These are phyloP conservation scores for Sebastes oblongus DNA, from an alignment of 2,797 vertebrate species.

Conservation along the genomic window DNA sequence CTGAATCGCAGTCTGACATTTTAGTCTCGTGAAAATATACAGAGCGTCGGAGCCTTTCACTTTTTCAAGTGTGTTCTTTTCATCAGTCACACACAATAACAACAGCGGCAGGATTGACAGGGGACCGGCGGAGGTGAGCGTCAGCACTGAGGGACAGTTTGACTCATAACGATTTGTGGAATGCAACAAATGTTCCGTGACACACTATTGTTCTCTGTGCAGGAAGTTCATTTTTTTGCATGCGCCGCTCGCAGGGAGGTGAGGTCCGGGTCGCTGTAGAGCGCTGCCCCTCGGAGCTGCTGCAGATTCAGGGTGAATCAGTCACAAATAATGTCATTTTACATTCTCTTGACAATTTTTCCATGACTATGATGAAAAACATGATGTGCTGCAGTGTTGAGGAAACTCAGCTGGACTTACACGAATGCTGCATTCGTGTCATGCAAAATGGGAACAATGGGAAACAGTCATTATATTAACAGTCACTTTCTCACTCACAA, in stretches of 20 bases:
- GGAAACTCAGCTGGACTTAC: not conserved
- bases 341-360: not conserved
- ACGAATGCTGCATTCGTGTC: not conserved
- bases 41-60: conserved; percentile 34
- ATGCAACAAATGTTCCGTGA: not conserved
- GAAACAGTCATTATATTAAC: not conserved
- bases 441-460: not conserved
- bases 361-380: not conserved
- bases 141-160: not conserved
- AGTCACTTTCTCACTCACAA: no score
- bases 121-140: conserved; percentile 4
- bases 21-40: conserved; percentile 66
- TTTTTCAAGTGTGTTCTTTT: conserved; percentile 45
- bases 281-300: not conserved
- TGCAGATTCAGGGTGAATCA: not conserved
- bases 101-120: conserved; percentile 31
- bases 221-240: not conserved
- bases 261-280: not conserved
- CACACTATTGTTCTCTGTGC: not conserved
- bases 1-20: conserved; percentile 69
- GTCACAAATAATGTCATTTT: not conserved
- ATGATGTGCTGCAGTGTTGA: not conserved
- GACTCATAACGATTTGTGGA: not conserved
- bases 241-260: not conserved
- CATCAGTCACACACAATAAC: conserved; percentile 47